Conservation (phyloP, 2,113 vertebrate genomes). For the Colistium nudipinnis region DNA sequence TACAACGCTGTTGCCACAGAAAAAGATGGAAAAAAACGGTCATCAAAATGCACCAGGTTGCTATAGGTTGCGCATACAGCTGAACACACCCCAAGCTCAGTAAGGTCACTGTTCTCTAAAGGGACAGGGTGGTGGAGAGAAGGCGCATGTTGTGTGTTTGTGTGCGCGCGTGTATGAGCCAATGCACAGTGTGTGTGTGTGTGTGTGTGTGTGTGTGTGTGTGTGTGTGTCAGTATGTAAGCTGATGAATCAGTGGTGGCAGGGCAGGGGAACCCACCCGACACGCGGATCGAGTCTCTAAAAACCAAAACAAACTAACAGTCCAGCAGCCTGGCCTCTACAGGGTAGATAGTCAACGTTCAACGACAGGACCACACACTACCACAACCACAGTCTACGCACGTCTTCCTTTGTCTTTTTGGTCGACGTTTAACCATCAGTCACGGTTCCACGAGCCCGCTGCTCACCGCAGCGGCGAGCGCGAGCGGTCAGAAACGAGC, state of each 20-base stretch:
- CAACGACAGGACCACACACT: conserved; percentile 73
- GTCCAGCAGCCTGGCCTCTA: conserved; percentile 71
- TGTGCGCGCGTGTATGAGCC: conserved; percentile 27
- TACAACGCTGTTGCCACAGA: conserved; percentile 27
- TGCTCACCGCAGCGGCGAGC: conserved; percentile 31
- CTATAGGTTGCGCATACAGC: conserved; percentile 38
- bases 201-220: conserved; percentile 18
- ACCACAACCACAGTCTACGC: conserved; percentile 76
- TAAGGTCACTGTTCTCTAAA: conserved; percentile 81
- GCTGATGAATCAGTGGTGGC: conserved; percentile 39
- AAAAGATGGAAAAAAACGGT: conserved; percentile 43
- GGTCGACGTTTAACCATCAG: conserved; percentile 36
- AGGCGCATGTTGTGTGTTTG: conserved; percentile 71
- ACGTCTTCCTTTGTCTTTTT: conserved; percentile 56
- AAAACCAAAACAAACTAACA: conserved; percentile 70
- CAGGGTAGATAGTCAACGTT: conserved; percentile 68
- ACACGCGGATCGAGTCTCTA: conserved; percentile 50
- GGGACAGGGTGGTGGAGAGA: conserved; percentile 69
- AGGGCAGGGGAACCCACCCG: conserved; percentile 37
- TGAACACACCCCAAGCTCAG: conserved; percentile 81
- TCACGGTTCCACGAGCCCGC: conserved; percentile 54
- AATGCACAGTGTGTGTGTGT: conserved; percentile 11
- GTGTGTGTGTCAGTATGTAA: conserved; percentile 39
- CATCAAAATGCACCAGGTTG: conserved; percentile 56
- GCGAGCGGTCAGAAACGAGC: conserved; percentile 36